Conservation (phyloP, 2,113 vertebrate species). For the Ivindomyrus marchei region DNA sequence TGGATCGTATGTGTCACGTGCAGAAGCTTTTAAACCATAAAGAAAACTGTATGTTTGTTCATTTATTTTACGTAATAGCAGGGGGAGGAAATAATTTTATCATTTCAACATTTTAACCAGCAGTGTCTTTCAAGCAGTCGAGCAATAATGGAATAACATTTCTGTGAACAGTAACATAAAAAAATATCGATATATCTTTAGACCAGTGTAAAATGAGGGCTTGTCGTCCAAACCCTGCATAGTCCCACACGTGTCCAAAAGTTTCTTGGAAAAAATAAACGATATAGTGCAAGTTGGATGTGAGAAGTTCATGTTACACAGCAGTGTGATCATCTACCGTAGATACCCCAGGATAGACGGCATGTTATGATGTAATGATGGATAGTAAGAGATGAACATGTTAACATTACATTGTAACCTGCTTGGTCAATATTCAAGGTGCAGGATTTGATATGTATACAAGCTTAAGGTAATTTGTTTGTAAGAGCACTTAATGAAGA, state of each 20-base stretch:
- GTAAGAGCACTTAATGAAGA: background rate
- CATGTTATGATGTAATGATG: background rate
- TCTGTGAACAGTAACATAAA: background rate
- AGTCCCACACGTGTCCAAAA: background rate
- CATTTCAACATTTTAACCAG: background rate
- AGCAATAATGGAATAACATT: background rate
- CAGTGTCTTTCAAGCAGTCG: background rate
- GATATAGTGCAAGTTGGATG: background rate
- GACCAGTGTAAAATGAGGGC: background rate
- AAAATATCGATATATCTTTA: background rate
- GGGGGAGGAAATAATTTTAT: background rate
- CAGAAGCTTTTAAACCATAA: background rate
- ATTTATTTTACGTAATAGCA: background rate
- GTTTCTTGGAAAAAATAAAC: background rate
- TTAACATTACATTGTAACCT: background rate
- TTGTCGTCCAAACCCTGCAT: background rate
- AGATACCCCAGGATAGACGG: background rate
- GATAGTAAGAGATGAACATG: background rate
- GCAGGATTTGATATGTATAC: background rate
- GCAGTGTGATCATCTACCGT: background rate
- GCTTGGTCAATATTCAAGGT: background rate
- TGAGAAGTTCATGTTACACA: background rate
- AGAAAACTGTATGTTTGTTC: background rate
- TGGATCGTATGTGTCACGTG: background rate
- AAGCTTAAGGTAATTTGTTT: background rate